Percentiles rank a stretch among this genome's conserved stretches.
Conservation (phyloP, 2,888 invertebrate species). For the Magallana nippona region DNA sequence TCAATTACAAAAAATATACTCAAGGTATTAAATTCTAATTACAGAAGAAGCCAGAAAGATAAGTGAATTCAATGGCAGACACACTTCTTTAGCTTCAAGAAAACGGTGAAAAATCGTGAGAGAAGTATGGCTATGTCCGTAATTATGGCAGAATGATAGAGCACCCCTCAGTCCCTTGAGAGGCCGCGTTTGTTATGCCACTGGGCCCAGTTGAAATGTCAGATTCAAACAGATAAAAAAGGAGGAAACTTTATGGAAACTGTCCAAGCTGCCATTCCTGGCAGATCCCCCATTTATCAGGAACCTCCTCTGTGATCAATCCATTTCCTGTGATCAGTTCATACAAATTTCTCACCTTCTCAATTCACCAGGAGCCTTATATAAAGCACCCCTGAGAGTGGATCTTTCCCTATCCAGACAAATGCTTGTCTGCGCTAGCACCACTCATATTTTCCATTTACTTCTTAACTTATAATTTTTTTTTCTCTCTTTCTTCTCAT, state of each 20-base stretch:
- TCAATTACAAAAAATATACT: conserved; percentile 25
- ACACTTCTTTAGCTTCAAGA: conserved; percentile 17
- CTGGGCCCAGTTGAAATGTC: conserved; percentile 32
- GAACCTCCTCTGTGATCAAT: conserved; percentile 19
- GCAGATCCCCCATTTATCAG: conserved; percentile 29
- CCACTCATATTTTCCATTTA: conserved; percentile 17
- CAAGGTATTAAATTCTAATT: conserved; percentile 27
- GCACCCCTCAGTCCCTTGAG: conserved; percentile 14
- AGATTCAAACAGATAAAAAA: conserved; percentile 33
- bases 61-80: neutral
- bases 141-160: conserved; percentile 28
- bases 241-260: conserved; percentile 26
- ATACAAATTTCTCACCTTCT: conserved; percentile 32
- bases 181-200: conserved; percentile 32
- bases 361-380: conserved; percentile 1
- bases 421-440: conserved; percentile 1
- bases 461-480: neutral
- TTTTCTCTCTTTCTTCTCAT: neutral
- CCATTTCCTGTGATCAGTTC: conserved; percentile 32
- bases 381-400: neutral
- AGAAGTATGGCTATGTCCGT: conserved; percentile 19
- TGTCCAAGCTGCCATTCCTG: conserved; percentile 6
- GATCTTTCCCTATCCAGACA: neutral
- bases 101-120: conserved; percentile 4
- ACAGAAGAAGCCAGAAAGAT: conserved; percentile 2